Evolutionary conservation across 2,888 invertebrate genomes (phyloP), one percentile per base, ranked within the genome.

Genomic region (Pachycephus smyrnensis): DNA sequence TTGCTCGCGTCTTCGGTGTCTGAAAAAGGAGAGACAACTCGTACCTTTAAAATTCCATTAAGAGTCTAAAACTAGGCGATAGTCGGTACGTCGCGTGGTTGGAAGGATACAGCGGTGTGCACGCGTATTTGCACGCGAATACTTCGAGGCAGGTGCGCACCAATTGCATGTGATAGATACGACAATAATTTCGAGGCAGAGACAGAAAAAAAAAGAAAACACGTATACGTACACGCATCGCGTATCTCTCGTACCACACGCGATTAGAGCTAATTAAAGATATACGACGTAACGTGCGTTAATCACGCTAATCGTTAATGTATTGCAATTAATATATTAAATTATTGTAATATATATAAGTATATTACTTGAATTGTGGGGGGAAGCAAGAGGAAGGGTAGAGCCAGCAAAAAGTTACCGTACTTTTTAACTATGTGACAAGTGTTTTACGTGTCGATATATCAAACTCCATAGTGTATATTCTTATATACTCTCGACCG

Each of bases 361-460:
- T 77, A 78, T 69, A 74, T 68, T 74, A 80, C 75, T 35, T 82
- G 78, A 78, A 82, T 90, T 89, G 90, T 90, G 90, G 90, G 91
- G 91, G 91, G 91, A 91, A 91, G 91, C 91, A 91, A 91, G 90
- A 91, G 91, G 91, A 91, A 91, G 91, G 91, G 91, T 91, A 91
- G 91, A 91, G 91, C 91, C 91, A 91, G 91, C 91, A 90, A 89
- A 89, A 90, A 89, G 86, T 89, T 78, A 86, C 84, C 87, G 88
- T 87, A 76, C 76, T 79, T 78, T 32, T 30, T 12, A 32, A 69
- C 31, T 69, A 69, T 30, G 69, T 31, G 40, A 40, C 40, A 40
- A 40, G 40, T 40, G 15, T 40, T 40, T 40, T 15, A 40, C 40
- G 40, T 40, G 40, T 40, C 40, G 40, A 40, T 15, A 15, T 40